Percentiles rank a stretch among this genome's conserved stretches.
Evolutionary conservation across 2,888 invertebrate species (phyloP).

Genomic region (Invenusta paracnida): DNA sequence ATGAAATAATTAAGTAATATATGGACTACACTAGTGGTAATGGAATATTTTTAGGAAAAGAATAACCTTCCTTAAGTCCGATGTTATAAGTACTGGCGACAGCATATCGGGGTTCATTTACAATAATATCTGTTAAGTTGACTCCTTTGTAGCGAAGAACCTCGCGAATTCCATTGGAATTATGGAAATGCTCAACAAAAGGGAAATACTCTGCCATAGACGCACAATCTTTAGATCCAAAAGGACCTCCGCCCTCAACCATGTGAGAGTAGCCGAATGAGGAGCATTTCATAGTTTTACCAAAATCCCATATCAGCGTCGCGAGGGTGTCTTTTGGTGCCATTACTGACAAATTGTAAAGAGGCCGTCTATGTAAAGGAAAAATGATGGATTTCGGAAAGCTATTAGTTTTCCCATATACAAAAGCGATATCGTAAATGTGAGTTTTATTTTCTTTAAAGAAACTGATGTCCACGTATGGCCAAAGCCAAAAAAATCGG

Average conservation of each 20-base stretch:
- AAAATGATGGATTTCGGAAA: constrained; percentile 46
- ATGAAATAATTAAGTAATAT: no score
- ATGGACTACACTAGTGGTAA: no score
- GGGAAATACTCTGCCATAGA: background rate
- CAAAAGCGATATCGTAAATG: constrained; percentile 46
- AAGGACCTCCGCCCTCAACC: constrained; percentile 31
- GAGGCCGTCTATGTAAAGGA: constrained; percentile 47
- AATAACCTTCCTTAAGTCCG: background rate
- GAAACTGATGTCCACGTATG: constrained; percentile 48
- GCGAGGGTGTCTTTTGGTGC: constrained; percentile 45
- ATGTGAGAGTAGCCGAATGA: constrained; percentile 46
- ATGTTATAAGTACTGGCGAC: constrained; percentile 19
- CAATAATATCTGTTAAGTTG: constrained; percentile 24
- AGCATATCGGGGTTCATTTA: constrained; percentile 13
- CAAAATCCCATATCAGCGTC: constrained; percentile 43
- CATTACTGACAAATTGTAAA: constrained; percentile 44
- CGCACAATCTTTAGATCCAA: background rate
- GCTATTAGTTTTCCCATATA: constrained; percentile 36
- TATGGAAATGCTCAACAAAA: constrained; percentile 36
- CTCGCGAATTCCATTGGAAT: constrained; percentile 20
- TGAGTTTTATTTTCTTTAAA: constrained; percentile 46
- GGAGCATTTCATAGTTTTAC: constrained; percentile 35
- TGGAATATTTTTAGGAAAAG: no score
- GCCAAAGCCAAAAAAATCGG: constrained; percentile 46
- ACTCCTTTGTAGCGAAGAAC: constrained; percentile 11